A percentile compares a stretch with the other conserved stretches of the same genome.
phyloP scores from a whole-genome alignment of 2,113 vertebrate genomes.

The Bufo gargarizans region DNA sequence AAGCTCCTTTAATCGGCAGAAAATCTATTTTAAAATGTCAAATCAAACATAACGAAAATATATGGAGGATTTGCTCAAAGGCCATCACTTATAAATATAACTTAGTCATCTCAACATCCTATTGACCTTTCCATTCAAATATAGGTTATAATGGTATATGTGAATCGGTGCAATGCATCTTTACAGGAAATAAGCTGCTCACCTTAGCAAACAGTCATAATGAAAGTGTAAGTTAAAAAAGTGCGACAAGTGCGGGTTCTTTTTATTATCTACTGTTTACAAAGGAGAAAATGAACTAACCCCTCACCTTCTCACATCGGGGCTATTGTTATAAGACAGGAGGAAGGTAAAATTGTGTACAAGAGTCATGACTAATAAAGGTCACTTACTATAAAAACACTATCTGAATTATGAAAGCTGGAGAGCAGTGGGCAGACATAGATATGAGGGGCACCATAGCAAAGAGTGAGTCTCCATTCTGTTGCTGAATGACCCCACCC shows the following conservation, averaged over 20 bases:
- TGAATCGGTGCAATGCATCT: background rate
- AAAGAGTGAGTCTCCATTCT: background rate
- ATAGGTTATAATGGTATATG: background rate
- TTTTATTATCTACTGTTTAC: background rate
- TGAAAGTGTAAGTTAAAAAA: background rate
- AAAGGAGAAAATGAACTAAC: background rate
- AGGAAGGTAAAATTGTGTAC: background rate
- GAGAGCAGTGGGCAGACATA: background rate
- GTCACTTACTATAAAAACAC: background rate
- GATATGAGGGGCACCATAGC: background rate
- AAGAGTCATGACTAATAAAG: background rate
- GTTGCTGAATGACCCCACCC: background rate
- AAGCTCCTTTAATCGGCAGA: background rate
- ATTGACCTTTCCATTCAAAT: background rate
- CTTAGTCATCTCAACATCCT: conserved; percentile 8
- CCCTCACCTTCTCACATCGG: background rate
- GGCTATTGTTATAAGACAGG: background rate
- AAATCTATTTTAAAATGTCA: background rate
- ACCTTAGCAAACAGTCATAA: conserved; percentile 1
- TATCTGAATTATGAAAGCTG: background rate
- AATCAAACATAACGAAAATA: background rate
- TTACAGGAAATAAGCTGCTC: background rate
- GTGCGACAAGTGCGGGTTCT: background rate
- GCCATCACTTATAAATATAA: background rate
- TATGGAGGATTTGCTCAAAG: background rate